Percentiles rank a stretch among this genome's conserved stretches.
These are phyloP conservation scores for Jaculus jaculus DNA, from an alignment of 2,113 vertebrate genomes.

Conservation along the genomic window DNA sequence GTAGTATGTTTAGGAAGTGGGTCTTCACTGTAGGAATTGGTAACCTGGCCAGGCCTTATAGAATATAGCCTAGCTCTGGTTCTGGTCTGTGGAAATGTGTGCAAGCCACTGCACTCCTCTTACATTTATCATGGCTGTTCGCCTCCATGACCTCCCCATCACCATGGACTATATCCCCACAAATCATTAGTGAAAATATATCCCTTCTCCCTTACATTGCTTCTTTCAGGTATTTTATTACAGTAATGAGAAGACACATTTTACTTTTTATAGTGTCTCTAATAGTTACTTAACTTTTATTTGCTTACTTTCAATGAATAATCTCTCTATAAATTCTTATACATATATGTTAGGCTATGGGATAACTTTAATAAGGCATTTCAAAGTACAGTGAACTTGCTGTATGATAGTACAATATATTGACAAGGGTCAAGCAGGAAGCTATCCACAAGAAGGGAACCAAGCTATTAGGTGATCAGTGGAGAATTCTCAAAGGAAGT, in stretches of 20 bases:
- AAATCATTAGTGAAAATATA: background rate
- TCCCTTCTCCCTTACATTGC: background rate
- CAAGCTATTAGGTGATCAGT: background rate
- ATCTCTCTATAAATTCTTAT: background rate
- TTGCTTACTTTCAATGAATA: background rate
- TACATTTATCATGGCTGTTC: too few relatives aligned
- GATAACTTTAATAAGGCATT: background rate
- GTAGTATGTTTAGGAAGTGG: background rate
- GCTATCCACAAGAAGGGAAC: background rate
- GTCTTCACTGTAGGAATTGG: background rate
- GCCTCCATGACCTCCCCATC: background rate
- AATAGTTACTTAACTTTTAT: background rate
- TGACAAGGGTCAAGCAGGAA: background rate
- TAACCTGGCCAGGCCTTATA: background rate
- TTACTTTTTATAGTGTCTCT: background rate
- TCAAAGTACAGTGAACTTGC: background rate
- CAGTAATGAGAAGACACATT: background rate
- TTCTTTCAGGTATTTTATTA: background rate
- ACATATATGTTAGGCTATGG: background rate
- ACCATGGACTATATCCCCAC: background rate
- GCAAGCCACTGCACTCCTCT: too few relatives aligned
- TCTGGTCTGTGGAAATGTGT: background rate
- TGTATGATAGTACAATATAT: background rate
- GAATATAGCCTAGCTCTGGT: background rate
- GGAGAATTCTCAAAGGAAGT: background rate